phyloP scores from a whole-genome alignment of 2,888 invertebrate species.

The Cerastis leucographa region DNA sequence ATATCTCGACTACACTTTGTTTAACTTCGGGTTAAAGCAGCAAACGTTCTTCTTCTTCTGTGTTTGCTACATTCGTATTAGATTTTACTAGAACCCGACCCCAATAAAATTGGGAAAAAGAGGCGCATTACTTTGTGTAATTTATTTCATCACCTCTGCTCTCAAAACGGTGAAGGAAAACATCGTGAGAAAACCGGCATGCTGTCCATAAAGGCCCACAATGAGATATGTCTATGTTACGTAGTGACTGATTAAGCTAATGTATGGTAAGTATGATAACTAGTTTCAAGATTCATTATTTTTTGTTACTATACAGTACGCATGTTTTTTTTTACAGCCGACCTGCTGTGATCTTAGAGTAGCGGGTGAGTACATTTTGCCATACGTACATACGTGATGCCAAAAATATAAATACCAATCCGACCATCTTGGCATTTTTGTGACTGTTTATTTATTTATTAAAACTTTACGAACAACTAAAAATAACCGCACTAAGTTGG shows the following conservation, averaged over 20 bases:
- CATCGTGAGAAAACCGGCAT: not conserved
- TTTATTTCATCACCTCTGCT: not conserved
- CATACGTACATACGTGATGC: not conserved
- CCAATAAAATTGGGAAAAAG: not conserved
- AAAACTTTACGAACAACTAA: no score
- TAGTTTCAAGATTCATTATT: not conserved
- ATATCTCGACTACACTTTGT: no score
- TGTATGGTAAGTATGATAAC: not conserved
- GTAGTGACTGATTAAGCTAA: not conserved
- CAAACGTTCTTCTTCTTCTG: no score
- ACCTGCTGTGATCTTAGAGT: conserved; percentile 79
- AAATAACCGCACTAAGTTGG: no score
- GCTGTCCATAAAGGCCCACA: not conserved
- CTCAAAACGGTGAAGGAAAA: not conserved
- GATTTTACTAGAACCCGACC: not conserved
- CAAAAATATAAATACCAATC: no score
- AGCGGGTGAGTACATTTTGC: conserved; percentile 70
- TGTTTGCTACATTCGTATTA: not conserved
- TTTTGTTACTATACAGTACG: not conserved
- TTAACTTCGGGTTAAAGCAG: no score
- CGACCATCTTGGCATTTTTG: no score
- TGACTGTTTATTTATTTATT: no score
- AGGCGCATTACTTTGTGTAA: not conserved
- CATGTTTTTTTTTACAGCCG: conserved; percentile 14
- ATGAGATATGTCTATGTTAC: not conserved